Evolutionary conservation across 2,113 vertebrate genomes (phyloP).

Genomic region (Microcebus griseorufus): DNA sequence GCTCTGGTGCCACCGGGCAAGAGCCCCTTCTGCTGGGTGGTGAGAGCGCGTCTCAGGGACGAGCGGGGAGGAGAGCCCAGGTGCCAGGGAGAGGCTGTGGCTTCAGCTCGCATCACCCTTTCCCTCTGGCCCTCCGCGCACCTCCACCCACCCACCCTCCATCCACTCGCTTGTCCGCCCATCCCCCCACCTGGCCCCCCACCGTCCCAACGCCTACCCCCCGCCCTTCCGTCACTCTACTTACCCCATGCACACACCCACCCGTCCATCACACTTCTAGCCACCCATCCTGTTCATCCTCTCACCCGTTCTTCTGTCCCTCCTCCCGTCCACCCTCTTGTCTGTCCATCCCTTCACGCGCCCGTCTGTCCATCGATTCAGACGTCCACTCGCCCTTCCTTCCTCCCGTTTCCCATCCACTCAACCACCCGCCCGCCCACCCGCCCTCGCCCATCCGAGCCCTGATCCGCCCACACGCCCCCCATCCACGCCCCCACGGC

Average conservation of each 20-base stretch:
- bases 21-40: not conserved
- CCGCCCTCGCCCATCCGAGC: not conserved
- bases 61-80: not conserved
- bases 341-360: no score
- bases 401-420: no score
- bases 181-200: no score
- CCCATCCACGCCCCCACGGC: not conserved
- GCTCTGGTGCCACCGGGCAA: not conserved
- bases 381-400: rapidly evolving
- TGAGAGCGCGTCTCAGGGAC: not conserved
- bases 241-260: no score
- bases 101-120: not conserved
- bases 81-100: not conserved
- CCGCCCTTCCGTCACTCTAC: not conserved
- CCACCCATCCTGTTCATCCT: not conserved
- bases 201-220: not conserved
- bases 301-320: not conserved
- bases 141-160: not conserved
- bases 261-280: not conserved
- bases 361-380: not conserved
- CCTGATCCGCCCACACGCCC: not conserved
- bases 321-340: not conserved
- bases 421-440: no score
- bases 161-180: no score
- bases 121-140: no score